phyloP scores from a whole-genome alignment of 2,113 vertebrate species.

The Pteropus alecto region DNA sequence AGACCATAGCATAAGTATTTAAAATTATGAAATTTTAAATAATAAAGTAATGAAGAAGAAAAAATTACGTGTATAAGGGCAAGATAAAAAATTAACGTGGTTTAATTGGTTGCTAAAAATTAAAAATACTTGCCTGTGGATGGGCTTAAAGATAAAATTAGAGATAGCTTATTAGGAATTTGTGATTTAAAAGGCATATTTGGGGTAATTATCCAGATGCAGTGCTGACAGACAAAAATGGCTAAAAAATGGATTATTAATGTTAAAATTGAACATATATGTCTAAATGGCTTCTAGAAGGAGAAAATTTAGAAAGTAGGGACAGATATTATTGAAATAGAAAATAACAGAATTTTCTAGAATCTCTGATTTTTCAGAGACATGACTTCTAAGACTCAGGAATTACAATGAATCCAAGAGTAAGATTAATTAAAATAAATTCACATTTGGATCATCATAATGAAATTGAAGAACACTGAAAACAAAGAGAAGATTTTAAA shows the following conservation, averaged over 20 bases:
- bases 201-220: background rate
- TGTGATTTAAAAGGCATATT: background rate
- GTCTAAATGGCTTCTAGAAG: background rate
- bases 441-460: background rate
- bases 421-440: background rate
- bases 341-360: slow-evolving; percentile 16
- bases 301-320: background rate
- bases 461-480: background rate
- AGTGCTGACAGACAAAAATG: background rate
- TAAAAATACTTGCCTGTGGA: background rate
- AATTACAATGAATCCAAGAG: background rate
- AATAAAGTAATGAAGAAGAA: background rate
- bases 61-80: background rate
- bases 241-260: background rate
- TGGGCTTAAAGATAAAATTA: background rate
- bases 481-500: background rate
- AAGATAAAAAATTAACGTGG: background rate
- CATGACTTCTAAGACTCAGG: background rate
- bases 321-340: background rate
- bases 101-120: background rate
- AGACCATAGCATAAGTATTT: background rate
- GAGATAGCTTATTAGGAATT: background rate
- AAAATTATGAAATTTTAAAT: background rate
- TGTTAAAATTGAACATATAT: background rate
- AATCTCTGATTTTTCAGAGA: background rate